Evolutionary conservation across 2,888 invertebrate species (phyloP).

Genomic region (Diogma glabrata): DNA sequence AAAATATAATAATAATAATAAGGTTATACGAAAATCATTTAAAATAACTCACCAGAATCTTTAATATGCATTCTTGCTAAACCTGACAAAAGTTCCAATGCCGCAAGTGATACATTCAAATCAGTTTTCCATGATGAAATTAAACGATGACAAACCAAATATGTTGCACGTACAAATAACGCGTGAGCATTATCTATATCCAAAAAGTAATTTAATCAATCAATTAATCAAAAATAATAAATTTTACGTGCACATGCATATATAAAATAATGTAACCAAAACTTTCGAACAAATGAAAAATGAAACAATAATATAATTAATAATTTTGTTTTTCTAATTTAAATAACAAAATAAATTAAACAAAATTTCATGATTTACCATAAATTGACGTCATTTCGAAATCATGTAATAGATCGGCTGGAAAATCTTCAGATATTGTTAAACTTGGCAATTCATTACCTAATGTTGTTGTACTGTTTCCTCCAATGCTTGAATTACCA

Average conservation of each 20-base stretch:
- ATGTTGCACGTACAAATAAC: conserved; percentile 82
- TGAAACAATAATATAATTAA: no score
- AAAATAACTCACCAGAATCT: conserved; percentile 60
- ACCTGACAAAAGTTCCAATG: conserved; percentile 81
- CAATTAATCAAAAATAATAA: conserved; percentile 2
- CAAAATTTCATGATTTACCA: conserved; percentile 24
- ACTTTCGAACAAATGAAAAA: no score
- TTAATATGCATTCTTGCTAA: conserved; percentile 81
- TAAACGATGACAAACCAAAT: conserved; percentile 85
- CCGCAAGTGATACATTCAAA: conserved; percentile 85
- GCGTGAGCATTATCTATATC: conserved; percentile 69
- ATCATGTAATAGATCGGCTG: conserved; percentile 34
- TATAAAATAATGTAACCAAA: no score
- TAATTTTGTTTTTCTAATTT: neutral
- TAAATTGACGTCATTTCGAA: conserved; percentile 33
- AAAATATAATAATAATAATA: neutral
- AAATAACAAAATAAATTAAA: conserved; percentile 21
- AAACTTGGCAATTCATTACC: conserved; percentile 39
- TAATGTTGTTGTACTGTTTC: conserved; percentile 30
- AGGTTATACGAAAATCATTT: neutral
- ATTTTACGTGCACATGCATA: neutral
- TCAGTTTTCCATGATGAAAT: conserved; percentile 96
- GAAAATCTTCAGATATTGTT: conserved; percentile 36
- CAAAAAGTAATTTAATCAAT: neutral
- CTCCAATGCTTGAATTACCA: conserved; percentile 33